Conservation (phyloP, 2,797 vertebrate species). For the Notolepis coatsorum region DNA sequence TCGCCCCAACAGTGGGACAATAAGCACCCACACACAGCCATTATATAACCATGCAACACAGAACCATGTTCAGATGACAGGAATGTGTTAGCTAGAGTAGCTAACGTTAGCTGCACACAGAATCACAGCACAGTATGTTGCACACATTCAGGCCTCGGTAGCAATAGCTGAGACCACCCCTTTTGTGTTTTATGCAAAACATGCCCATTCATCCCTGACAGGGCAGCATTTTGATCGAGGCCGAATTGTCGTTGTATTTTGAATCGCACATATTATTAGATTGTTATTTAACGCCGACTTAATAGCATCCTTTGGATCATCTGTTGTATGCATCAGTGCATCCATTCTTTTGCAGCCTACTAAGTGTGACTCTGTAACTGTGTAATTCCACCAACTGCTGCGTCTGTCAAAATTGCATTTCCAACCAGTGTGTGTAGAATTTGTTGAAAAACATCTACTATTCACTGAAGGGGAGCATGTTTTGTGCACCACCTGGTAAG, state of each 20-base stretch:
- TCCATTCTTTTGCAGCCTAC: slow-evolving; percentile 5
- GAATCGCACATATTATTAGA: neutral
- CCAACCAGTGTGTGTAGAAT: slow-evolving; percentile 1
- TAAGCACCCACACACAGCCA: slow-evolving; percentile 24
- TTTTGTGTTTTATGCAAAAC: slow-evolving; percentile 44
- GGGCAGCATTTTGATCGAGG: too few relatives aligned
- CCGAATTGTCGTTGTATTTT: neutral
- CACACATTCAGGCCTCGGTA: too few relatives aligned
- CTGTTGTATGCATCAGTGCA: neutral
- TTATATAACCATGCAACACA: slow-evolving; percentile 54
- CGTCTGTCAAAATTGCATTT: slow-evolving; percentile 7
- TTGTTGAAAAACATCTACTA: neutral
- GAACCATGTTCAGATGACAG: neutral
- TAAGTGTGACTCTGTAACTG: too few relatives aligned
- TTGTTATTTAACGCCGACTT: slow-evolving; percentile 8
- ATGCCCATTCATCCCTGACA: slow-evolving; percentile 46
- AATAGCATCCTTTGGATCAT: neutral
- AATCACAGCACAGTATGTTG: too few relatives aligned
- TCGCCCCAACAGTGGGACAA: slow-evolving; percentile 24
- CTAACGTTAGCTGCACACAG: too few relatives aligned
- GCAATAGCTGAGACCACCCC: too few relatives aligned
- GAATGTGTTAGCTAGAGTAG: too few relatives aligned
- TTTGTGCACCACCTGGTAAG: neutral
- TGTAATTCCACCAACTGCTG: neutral
- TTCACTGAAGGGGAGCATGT: neutral